phyloP scores from a whole-genome alignment of 2,888 invertebrate species.

The Toxonevra muliebris region DNA sequence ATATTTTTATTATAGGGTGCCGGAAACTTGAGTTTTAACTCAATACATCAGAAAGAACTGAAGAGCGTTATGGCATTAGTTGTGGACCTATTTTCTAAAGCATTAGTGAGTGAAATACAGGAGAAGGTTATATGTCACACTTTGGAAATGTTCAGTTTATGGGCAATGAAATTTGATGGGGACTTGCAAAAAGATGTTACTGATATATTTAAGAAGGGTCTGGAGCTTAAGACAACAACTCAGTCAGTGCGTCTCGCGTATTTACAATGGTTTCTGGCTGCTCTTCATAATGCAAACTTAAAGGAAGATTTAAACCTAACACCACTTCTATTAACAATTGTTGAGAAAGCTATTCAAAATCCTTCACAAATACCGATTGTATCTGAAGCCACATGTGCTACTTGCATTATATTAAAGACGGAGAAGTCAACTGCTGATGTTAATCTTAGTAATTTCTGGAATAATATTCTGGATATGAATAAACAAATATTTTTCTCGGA shows the following conservation, averaged over 20 bases:
- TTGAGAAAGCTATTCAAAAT: constrained; percentile 80
- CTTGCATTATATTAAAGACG: constrained; percentile 74
- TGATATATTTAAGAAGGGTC: constrained; percentile 77
- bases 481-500: constrained; percentile 85
- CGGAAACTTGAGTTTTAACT: constrained; percentile 78
- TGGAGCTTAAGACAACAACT: constrained; percentile 79
- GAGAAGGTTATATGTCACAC: constrained; percentile 88
- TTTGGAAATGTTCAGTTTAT: constrained; percentile 81
- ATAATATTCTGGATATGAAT: constrained; percentile 75
- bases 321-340: constrained; percentile 74
- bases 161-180: constrained; percentile 76
- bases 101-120: constrained; percentile 88
- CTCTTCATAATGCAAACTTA: constrained; percentile 69
- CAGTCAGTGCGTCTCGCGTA: constrained; percentile 81
- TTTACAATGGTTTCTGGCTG: constrained; percentile 76
- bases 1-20: constrained; percentile 67
- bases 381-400: constrained; percentile 77
- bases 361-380: constrained; percentile 76
- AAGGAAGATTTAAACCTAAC: constrained; percentile 67
- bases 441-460: constrained; percentile 72
- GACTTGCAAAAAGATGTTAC: constrained; percentile 74
- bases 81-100: constrained; percentile 75
- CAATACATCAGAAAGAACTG: constrained; percentile 70
- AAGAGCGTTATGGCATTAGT: constrained; percentile 71
- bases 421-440: constrained; percentile 66